Evolutionary conservation across 2,888 invertebrate genomes (phyloP).

Genomic region (Sceliomorpha sp.): DNA sequence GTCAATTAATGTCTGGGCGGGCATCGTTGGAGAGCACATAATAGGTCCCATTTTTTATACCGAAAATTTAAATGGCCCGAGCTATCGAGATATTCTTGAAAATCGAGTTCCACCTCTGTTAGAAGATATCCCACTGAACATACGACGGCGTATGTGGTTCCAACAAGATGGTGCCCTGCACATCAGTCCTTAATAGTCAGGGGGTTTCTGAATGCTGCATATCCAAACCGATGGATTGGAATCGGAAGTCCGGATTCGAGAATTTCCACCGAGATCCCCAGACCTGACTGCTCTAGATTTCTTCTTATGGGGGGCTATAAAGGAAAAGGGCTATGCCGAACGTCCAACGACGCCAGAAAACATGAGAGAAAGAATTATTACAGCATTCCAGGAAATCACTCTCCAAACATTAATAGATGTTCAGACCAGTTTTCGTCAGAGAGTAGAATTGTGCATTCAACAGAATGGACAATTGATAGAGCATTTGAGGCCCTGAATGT

Average conservation of each 20-base stretch:
- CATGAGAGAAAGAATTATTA: too few relatives aligned
- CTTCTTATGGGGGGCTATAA: constrained; percentile 14
- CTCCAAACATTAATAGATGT: too few relatives aligned
- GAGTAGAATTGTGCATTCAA: too few relatives aligned
- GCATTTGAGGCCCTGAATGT: too few relatives aligned
- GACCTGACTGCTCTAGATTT: constrained; percentile 26
- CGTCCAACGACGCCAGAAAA: constrained; percentile 8
- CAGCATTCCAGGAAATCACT: too few relatives aligned
- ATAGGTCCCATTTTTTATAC: constrained; percentile 11
- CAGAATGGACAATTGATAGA: too few relatives aligned
- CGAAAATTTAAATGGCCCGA: constrained; percentile 7
- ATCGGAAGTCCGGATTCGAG: constrained; percentile 3
- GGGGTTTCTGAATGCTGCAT: constrained; percentile 6
- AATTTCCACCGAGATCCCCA: constrained; percentile 28
- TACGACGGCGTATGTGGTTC: constrained; percentile 1
- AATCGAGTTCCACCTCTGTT: not conserved
- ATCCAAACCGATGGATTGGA: constrained; percentile 14
- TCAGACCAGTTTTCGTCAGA: too few relatives aligned
- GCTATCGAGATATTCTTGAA: not conserved
- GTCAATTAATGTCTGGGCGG: constrained; percentile 13
- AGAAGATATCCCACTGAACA: constrained; percentile 2
- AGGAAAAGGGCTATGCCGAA: constrained; percentile 7
- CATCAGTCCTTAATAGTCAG: constrained; percentile 4
- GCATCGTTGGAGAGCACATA: constrained; percentile 5
- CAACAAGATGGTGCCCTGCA: constrained; percentile 21